Evolutionary conservation across 2,888 invertebrate species (phyloP), one percentile per base, ranked within the genome.

Genomic region (Patella depressa): DNA sequence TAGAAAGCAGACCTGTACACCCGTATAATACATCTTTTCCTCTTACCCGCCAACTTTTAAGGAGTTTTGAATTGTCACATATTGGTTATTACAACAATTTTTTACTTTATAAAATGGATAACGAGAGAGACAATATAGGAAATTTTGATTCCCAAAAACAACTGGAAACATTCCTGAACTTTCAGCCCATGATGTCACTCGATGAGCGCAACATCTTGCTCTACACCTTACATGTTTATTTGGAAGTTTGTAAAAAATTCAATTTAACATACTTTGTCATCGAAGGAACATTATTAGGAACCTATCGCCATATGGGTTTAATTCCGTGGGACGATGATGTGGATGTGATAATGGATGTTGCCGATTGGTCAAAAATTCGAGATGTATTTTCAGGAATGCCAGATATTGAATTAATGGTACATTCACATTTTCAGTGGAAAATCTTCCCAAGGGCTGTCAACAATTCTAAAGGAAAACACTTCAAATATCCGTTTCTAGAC

Each of bases 371-470:
- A 14, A 14, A 65, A 24, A 65, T 65, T 15, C 65, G 65, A 19
- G 24, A 65, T 14, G 65, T 24, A n/a, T 65, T 65, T 19, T 65
- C 65, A 3, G 65, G 65, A 65, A 65, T 12, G 9, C 19, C 19
- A 24, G 65, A 65, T 24, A 12, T 65, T 11, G 15, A 24, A 24
- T 24, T 65, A 12, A 19, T 12, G 19, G 14, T 24, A 15, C 12
- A 65, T 11, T 65, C 65, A 65, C 65, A 65, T 11, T 65, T 24
- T 24, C 65, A 65, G 15, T 65, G 65, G 65, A 65, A 65, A 65
- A 24, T 65, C 11, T 65, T 65, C 24, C 24, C 24, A 3, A 65
- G 24, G 3, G 19, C 65, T 3, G 24, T 24, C 3, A 12, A 65
- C 14, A 9, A 65, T 24, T 24, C 65, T 19, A 11, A 11, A 24